These are phyloP conservation scores for Kuschelorhynchus macadamiae DNA, from an alignment of 2,888 invertebrate species.

Conservation along the genomic window DNA sequence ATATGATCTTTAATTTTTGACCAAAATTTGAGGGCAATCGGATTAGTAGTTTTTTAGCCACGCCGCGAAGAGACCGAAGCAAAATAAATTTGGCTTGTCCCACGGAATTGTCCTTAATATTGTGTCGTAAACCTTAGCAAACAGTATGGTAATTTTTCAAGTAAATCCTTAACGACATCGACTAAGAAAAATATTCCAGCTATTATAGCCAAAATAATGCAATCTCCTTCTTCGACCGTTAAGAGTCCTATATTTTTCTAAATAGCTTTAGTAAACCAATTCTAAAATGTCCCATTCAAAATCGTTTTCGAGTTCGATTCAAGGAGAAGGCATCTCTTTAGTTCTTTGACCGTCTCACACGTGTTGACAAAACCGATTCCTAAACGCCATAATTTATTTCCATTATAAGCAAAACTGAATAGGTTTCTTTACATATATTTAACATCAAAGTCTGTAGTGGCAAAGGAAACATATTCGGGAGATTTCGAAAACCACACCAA, in stretches of 20 bases:
- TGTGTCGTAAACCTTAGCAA: no score
- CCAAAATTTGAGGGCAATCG: no score
- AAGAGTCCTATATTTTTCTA: slow-evolving; percentile 7
- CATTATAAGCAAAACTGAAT: slow-evolving; percentile 60
- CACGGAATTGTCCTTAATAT: no score
- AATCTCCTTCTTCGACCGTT: not conserved
- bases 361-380: slow-evolving; percentile 66
- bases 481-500: slow-evolving; percentile 64
- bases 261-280: slow-evolving; percentile 15
- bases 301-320: slow-evolving; percentile 28
- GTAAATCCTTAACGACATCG: no score
- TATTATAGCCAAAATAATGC: no score
- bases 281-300: slow-evolving; percentile 28
- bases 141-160: no score
- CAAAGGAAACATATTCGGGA: slow-evolving; percentile 58
- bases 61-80: no score
- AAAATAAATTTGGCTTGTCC: no score
- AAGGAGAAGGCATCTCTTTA: slow-evolving; percentile 41
- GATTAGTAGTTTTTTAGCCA: no score
- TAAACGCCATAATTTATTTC: slow-evolving; percentile 65
- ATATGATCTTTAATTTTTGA: no score
- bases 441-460: slow-evolving; percentile 49
- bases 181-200: no score
- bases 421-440: slow-evolving; percentile 45
- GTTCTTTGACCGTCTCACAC: slow-evolving; percentile 58